These are phyloP conservation scores for Xerus rutilus DNA, from an alignment of 2,797 vertebrate genomes.

Conservation along the genomic window DNA sequence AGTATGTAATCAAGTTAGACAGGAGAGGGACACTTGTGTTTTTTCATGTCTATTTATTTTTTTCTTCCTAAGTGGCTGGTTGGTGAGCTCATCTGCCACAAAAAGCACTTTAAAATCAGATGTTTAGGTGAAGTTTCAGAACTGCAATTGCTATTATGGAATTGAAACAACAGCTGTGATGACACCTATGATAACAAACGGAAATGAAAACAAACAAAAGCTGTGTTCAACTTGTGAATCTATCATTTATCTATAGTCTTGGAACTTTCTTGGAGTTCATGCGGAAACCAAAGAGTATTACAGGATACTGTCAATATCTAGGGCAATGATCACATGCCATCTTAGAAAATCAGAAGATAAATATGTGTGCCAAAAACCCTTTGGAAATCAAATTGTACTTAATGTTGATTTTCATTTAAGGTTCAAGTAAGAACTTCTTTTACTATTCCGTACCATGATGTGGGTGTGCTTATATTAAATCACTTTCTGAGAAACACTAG, in stretches of 20 bases:
- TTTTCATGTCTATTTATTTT: not conserved
- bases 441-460: conserved; percentile 6
- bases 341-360: not conserved
- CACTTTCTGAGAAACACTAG: conserved; percentile 69
- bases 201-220: conserved; percentile 65
- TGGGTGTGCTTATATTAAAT: conserved; percentile 68
- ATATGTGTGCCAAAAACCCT: not conserved
- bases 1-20: conserved; percentile 15
- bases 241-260: not conserved
- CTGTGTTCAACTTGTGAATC: not conserved
- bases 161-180: conserved; percentile 27
- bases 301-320: not conserved
- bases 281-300: not conserved
- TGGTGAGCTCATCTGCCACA: not conserved
- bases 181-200: not conserved
- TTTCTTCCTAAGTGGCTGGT: conserved; percentile 5
- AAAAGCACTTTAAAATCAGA: conserved; percentile 50
- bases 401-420: conserved; percentile 36
- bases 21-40: not conserved
- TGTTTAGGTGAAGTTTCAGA: conserved; percentile 60
- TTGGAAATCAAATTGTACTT: not conserved
- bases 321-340: not conserved
- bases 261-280: not conserved
- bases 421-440: conserved; percentile 35
- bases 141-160: not conserved